phyloP scores from a whole-genome alignment of 2,888 invertebrate species.

The Coremacera marginata region DNA sequence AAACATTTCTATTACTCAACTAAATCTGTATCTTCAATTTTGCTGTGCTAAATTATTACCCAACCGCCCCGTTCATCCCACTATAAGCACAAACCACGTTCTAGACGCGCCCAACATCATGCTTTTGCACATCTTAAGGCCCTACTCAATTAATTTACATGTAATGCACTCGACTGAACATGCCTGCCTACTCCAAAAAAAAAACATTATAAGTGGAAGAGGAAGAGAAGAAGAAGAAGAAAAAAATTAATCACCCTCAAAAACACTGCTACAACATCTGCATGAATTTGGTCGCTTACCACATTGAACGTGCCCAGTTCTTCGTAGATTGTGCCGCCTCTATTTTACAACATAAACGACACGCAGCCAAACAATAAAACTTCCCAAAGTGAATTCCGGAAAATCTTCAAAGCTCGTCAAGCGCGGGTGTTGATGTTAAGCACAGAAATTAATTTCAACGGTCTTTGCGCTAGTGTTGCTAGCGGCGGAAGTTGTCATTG shows the following conservation, averaged over 20 bases:
- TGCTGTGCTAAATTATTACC: too few relatives aligned
- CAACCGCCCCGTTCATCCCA: too few relatives aligned
- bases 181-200: not conserved
- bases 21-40: too few relatives aligned
- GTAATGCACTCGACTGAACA: not conserved
- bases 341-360: not conserved
- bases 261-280: not conserved
- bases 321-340: not conserved
- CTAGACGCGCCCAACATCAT: too few relatives aligned
- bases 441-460: too few relatives aligned
- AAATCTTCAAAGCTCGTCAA: too few relatives aligned
- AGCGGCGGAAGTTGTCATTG: too few relatives aligned
- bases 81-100: too few relatives aligned
- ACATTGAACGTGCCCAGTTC: conserved; percentile 6
- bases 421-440: too few relatives aligned
- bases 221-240: not conserved
- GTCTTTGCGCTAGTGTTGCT: too few relatives aligned
- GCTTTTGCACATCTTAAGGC: too few relatives aligned
- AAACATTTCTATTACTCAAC: too few relatives aligned
- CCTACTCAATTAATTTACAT: not conserved
- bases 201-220: not conserved
- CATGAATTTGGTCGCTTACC: not conserved
- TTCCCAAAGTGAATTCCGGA: not conserved
- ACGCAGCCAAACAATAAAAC: not conserved
- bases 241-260: not conserved